Percentiles rank a stretch among this genome's conserved stretches.
Evolutionary conservation across 1,140 invertebrate genomes (phyloP).

Genomic region (Zeugodacus cucurbitae): DNA sequence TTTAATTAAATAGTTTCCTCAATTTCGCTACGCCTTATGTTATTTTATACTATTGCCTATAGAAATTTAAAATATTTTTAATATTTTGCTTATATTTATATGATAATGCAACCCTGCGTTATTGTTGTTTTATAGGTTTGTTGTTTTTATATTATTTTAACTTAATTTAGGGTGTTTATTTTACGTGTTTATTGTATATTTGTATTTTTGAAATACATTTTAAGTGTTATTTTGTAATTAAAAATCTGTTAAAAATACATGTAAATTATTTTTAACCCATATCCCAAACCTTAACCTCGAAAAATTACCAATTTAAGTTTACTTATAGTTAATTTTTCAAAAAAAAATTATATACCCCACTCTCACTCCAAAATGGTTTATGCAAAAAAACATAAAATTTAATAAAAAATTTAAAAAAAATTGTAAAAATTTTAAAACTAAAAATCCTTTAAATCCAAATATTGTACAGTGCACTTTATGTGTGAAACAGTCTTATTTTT

Average conservation of each 20-base stretch:
- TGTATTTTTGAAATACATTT: not conserved
- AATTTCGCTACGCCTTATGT: no score
- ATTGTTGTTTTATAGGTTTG: not conserved
- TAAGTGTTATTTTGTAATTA: not conserved
- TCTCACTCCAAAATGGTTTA: conserved; percentile 44
- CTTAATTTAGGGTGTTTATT: no score
- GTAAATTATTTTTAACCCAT: not conserved
- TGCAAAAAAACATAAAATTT: conserved; percentile 37
- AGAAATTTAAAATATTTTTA: no score
- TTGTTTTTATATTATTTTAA: not conserved
- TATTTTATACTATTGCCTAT: no score
- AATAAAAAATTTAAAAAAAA: not conserved
- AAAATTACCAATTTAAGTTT: not conserved
- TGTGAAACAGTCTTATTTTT: not conserved
- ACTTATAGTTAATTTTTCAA: not conserved
- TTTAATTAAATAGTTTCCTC: no score
- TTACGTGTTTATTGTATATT: not conserved
- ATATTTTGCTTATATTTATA: no score
- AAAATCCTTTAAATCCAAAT: not conserved
- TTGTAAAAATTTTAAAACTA: not conserved
- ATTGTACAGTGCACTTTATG: not conserved
- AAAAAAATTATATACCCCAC: not conserved
- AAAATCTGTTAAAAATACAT: not conserved
- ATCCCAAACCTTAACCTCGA: not conserved
- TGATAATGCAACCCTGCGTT: no score